Evolutionary conservation across 2,888 invertebrate genomes (phyloP).

Genomic region (Macropis europaea): DNA sequence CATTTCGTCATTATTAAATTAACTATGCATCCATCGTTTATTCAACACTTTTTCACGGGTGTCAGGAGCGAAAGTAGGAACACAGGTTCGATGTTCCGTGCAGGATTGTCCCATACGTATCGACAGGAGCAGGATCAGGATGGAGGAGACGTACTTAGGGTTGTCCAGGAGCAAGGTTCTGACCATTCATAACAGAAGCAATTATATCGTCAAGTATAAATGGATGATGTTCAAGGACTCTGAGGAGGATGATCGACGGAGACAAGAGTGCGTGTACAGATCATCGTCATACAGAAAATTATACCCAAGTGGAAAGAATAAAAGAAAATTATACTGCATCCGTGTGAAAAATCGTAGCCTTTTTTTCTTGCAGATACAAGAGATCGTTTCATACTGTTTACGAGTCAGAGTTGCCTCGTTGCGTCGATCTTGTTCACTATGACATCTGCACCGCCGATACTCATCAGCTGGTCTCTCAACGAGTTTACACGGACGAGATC

Average conservation of each 20-base stretch:
- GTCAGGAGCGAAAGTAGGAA: slow-evolving; percentile 81
- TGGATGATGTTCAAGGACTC: slow-evolving; percentile 82
- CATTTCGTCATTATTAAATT: too few species aligned
- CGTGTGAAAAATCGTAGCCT: background rate
- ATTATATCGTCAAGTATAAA: slow-evolving; percentile 81
- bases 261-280: slow-evolving; percentile 65
- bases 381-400: slow-evolving; percentile 55
- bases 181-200: slow-evolving; percentile 82
- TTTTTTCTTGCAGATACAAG: slow-evolving; percentile 48
- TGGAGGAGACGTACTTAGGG: slow-evolving; percentile 83
- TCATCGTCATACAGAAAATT: too few species aligned
- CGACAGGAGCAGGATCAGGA: slow-evolving; percentile 81
- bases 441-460: slow-evolving; percentile 60
- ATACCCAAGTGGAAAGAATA: background rate
- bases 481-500: slow-evolving; percentile 79
- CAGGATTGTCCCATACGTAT: slow-evolving; percentile 81
- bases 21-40: too few species aligned
- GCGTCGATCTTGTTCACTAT: slow-evolving; percentile 61
- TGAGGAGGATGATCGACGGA: slow-evolving; percentile 77
- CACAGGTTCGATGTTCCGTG: slow-evolving; percentile 80
- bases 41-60: background rate
- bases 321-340: too few species aligned
- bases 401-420: slow-evolving; percentile 51
- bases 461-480: slow-evolving; percentile 75
- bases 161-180: slow-evolving; percentile 81